Evolutionary conservation across 92 coral and sea anemone species (phyloP), one percentile per base, ranked within the genome.

Genomic region (Epizoanthus ramosus): DNA sequence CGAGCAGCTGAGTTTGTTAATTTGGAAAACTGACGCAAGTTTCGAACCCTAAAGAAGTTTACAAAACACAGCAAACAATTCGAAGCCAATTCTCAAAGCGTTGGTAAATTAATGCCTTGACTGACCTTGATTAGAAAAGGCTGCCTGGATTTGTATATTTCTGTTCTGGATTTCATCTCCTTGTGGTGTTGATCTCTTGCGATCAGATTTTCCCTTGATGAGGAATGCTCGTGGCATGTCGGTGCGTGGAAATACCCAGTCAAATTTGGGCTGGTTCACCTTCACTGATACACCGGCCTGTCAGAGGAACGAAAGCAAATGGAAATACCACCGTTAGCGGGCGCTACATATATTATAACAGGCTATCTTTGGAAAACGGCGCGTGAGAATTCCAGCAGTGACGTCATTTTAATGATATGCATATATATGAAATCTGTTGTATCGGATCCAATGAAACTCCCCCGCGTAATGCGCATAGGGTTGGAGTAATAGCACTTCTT

Each of bases 171-270:
- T 73, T 21, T 89, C 90, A 33, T 83, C 85, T 54, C 71, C 84
- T 12, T 69, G 45, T 59, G 56, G 57, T n/a, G 85, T 58, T 84
- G 54, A 45, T 73, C 88, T 88, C 58, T 72, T 87, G 76, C 64
- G 91, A 74, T 80, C 91, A 24, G 84, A 75, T 89, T 91, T 92
- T 57, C 93, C 90, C 56, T 87, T 92, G 89, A 92, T 90, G 63
- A 92, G 64, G 80, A 92, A 92, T 17, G 98, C 95, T 87, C 91
- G 92, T 52, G 98, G 98, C 98, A 93, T 93, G 66, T 70, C 84
- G 88, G 71, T 64, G 84, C 33, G 70, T 77, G 82, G 82, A 77
- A 57, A 77, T 60, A 77, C 82, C 82, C 82, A 61, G 82, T 70
- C 23, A 19, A 77, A 71, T 19, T 43, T 45, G 82, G 82, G 82